A percentile compares a stretch with the other conserved stretches of the same genome.
These are phyloP conservation scores for Oedothorax gibbosus DNA, from an alignment of 1,140 invertebrate genomes.

Conservation along the genomic window DNA sequence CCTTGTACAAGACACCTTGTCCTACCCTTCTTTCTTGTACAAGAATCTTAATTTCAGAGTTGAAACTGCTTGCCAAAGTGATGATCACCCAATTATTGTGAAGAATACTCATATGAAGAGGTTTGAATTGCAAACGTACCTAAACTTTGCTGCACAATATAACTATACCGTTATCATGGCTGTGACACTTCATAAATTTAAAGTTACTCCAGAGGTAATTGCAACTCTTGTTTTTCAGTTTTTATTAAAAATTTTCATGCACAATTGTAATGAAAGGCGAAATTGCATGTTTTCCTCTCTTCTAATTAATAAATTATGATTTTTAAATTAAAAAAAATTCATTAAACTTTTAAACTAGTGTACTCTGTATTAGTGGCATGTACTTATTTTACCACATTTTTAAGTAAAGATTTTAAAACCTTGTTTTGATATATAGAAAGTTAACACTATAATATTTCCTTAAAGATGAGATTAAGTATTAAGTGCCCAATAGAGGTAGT, in stretches of 20 bases:
- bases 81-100: slow-evolving; percentile 33
- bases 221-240: not conserved
- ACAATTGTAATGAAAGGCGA: not conserved
- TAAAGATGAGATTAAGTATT: too few species aligned
- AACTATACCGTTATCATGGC: slow-evolving; percentile 46
- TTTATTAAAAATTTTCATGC: not conserved
- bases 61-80: slow-evolving; percentile 8
- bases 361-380: too few species aligned
- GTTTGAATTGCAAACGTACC: slow-evolving; percentile 28
- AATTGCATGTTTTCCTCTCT: not conserved
- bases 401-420: too few species aligned
- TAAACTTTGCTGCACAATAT: slow-evolving; percentile 30
- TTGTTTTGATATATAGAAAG: too few species aligned
- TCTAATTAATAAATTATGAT: too few species aligned
- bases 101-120: slow-evolving; percentile 38
- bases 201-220: slow-evolving; percentile 37
- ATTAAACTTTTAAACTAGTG: too few species aligned
- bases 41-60: slow-evolving; percentile 27
- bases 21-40: too few species aligned
- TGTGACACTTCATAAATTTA: slow-evolving; percentile 34
- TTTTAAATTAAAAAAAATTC: too few species aligned
- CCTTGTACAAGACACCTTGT: too few species aligned
- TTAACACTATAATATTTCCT: too few species aligned
- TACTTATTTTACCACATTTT: too few species aligned
- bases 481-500: too few species aligned